phyloP scores from a whole-genome alignment of 2,797 vertebrate species.

The Morus bassanus region DNA sequence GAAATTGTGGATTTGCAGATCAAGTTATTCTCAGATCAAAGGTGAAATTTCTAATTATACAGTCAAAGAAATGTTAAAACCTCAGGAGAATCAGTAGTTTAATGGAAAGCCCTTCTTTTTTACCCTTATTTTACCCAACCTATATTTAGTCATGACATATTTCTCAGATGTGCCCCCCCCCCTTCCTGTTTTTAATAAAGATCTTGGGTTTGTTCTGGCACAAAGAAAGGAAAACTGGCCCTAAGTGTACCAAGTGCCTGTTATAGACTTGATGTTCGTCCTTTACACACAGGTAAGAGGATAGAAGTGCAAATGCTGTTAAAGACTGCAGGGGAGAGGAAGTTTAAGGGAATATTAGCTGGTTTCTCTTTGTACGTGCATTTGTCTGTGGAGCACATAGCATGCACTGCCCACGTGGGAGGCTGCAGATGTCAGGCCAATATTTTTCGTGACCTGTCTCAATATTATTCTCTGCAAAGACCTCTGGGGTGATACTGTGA shows the following conservation, averaged over 20 bases:
- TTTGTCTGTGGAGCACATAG: neutral
- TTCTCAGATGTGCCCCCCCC: neutral
- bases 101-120: neutral
- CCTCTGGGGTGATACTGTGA: neutral
- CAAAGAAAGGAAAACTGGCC: neutral
- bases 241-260: neutral
- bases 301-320: neutral
- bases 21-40: neutral
- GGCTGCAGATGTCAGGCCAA: neutral
- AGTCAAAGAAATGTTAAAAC: neutral
- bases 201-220: neutral
- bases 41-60: neutral
- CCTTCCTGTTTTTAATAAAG: neutral
- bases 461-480: neutral
- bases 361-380: neutral
- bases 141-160: neutral
- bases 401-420: neutral
- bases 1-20: neutral
- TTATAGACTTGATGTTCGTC: neutral
- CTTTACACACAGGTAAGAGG: neutral
- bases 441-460: neutral
- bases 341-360: neutral
- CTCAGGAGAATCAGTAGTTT: neutral
- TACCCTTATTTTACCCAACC: neutral
- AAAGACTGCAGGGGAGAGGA: neutral